Conservation (phyloP, 2,113 vertebrate species). For the Neodontobutis hainanensis region DNA sequence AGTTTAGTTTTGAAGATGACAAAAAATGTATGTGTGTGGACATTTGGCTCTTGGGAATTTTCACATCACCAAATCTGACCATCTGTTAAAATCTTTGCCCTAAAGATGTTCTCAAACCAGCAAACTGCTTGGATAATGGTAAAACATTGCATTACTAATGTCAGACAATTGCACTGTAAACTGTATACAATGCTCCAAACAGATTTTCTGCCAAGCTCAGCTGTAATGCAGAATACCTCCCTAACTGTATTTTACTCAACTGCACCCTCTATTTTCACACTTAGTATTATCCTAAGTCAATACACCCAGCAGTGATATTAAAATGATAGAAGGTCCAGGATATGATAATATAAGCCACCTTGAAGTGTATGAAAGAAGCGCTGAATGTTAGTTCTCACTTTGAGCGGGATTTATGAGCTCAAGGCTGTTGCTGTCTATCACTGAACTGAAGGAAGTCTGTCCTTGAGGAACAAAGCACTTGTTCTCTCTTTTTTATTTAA, state of each 20-base stretch:
- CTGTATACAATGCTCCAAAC: neutral
- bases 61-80: too few relatives aligned
- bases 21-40: too few relatives aligned
- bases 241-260: neutral
- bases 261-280: neutral
- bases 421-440: slow-evolving; percentile 11
- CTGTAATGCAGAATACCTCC: neutral
- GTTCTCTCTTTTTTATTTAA: neutral
- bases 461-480: slow-evolving; percentile 39
- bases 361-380: slow-evolving; percentile 10
- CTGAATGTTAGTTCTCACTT: slow-evolving; percentile 17
- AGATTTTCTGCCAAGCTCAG: neutral
- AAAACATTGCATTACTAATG: slow-evolving; percentile 1
- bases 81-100: too few relatives aligned
- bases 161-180: neutral
- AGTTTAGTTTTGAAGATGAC: too few relatives aligned
- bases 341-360: slow-evolving; percentile 1
- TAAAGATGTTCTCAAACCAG: neutral
- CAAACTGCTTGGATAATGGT: slow-evolving; percentile 2
- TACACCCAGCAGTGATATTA: neutral
- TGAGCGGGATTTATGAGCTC: slow-evolving; percentile 41
- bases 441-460: slow-evolving; percentile 30
- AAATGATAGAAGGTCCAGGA: neutral
- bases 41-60: too few relatives aligned
- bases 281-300: neutral